These are phyloP conservation scores for Amblyopsis rosae DNA, from an alignment of 2,113 vertebrate species.

Conservation along the genomic window DNA sequence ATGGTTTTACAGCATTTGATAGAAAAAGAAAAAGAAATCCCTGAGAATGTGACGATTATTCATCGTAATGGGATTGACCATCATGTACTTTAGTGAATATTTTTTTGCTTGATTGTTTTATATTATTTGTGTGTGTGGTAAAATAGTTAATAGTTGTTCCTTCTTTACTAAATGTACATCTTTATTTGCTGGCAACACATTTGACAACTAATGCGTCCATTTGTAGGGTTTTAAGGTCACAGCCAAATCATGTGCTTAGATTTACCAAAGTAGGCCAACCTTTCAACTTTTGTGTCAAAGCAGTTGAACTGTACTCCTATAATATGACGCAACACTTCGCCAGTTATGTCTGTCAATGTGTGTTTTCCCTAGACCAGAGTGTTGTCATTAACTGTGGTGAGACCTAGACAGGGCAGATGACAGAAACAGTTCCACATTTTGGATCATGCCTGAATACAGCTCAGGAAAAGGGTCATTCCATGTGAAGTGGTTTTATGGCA, in stretches of 20 bases:
- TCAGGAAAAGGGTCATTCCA: not conserved
- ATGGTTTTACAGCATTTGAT: too few relatives aligned
- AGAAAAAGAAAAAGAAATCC: too few relatives aligned
- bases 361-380: slow-evolving; percentile 24
- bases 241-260: slow-evolving; percentile 35
- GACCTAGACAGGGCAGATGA: slow-evolving; percentile 2
- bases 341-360: slow-evolving; percentile 37
- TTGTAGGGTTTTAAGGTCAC: slow-evolving; percentile 39
- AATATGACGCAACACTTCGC: slow-evolving; percentile 38
- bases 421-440: not conserved
- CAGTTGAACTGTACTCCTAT: slow-evolving; percentile 29
- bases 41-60: too few relatives aligned
- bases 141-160: not conserved
- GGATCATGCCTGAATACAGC: not conserved
- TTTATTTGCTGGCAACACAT: slow-evolving; percentile 9
- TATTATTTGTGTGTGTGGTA: too few relatives aligned
- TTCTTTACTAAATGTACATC: not conserved
- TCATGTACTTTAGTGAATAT: too few relatives aligned
- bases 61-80: too few relatives aligned
- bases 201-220: not conserved
- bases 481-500: slow-evolving; percentile 9
- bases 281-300: slow-evolving; percentile 46
- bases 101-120: too few relatives aligned
- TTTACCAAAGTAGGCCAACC: slow-evolving; percentile 45
- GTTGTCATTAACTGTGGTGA: slow-evolving; percentile 23